Percentiles rank a stretch among this genome's conserved stretches.
Evolutionary conservation across 2,797 vertebrate genomes (phyloP).

Genomic region (Capromys pilorides): DNA sequence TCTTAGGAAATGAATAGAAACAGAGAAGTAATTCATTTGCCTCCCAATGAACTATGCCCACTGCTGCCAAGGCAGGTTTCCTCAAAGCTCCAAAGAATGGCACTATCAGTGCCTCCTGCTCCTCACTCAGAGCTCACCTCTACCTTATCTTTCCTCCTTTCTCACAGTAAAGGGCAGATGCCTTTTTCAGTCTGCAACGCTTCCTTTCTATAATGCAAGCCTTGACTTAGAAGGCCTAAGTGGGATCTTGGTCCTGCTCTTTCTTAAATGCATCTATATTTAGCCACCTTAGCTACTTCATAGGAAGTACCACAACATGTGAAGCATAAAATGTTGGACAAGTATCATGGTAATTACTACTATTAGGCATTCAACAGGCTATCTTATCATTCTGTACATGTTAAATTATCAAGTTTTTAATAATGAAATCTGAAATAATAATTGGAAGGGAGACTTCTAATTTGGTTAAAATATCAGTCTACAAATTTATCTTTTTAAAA

Average conservation of each 20-base stretch:
- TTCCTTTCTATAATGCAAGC: not conserved
- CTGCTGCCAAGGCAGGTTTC: not conserved
- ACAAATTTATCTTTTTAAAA: conserved; percentile 51
- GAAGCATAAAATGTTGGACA: not conserved
- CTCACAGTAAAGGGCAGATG: not conserved
- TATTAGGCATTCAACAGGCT: not conserved
- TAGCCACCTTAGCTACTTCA: conserved; percentile 38
- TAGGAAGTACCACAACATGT: not conserved
- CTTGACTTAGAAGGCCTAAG: not conserved
- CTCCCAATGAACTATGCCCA: not conserved
- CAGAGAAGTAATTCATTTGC: not conserved
- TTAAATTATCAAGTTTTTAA: conserved; percentile 36
- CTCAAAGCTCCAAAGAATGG: not conserved
- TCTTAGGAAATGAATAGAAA: conserved; percentile 18
- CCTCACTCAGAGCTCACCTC: not conserved
- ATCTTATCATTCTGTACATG: not conserved
- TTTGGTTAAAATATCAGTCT: conserved; percentile 10
- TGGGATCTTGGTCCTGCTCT: not conserved
- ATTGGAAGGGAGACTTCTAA: not conserved
- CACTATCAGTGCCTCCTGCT: not conserved
- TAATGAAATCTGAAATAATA: conserved; percentile 14
- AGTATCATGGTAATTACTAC: not conserved
- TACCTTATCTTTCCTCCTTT: not conserved
- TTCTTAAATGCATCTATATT: not conserved
- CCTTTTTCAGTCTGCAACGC: not conserved